Evolutionary conservation across 2,113 vertebrate genomes (phyloP).

Genomic region (Donacobius atricapilla): DNA sequence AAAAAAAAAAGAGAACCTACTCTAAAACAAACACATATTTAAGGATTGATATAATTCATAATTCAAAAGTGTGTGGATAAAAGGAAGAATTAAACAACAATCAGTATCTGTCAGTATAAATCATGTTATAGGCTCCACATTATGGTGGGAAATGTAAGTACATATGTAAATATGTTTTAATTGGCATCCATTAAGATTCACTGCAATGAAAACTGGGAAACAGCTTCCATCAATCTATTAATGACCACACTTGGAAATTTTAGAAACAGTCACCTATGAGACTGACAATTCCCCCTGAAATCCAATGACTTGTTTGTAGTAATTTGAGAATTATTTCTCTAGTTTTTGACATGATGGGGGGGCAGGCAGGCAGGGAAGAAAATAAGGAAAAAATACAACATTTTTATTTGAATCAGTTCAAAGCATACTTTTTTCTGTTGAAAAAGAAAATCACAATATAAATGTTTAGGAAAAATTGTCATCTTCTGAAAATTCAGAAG

Average conservation of each 20-base stretch:
- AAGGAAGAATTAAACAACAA: constrained; percentile 53
- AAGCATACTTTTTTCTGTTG: neutral
- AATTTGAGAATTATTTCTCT: neutral
- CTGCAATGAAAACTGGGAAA: neutral
- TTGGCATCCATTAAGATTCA: neutral
- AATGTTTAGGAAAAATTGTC: neutral
- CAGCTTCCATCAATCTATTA: neutral
- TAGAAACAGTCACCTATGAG: neutral
- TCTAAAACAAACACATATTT: constrained; percentile 76
- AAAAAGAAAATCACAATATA: neutral
- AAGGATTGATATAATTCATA: constrained; percentile 66
- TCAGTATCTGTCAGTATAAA: constrained; percentile 42
- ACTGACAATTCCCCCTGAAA: neutral
- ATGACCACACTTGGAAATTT: neutral
- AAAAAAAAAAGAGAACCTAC: constrained; percentile 28
- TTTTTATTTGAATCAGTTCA: neutral
- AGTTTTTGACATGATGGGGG: neutral
- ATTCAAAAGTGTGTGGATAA: constrained; percentile 53
- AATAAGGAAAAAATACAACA: neutral
- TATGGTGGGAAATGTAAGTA: neutral
- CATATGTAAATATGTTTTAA: neutral
- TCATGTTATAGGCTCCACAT: neutral
- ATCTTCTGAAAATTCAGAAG: neutral
- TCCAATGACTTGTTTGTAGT: neutral
- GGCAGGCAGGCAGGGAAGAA: accelerated